A percentile compares a stretch with the other conserved stretches of the same genome.
These are phyloP conservation scores for Hesperophylax magnus DNA, from an alignment of 1,140 invertebrate species.

Conservation along the genomic window DNA sequence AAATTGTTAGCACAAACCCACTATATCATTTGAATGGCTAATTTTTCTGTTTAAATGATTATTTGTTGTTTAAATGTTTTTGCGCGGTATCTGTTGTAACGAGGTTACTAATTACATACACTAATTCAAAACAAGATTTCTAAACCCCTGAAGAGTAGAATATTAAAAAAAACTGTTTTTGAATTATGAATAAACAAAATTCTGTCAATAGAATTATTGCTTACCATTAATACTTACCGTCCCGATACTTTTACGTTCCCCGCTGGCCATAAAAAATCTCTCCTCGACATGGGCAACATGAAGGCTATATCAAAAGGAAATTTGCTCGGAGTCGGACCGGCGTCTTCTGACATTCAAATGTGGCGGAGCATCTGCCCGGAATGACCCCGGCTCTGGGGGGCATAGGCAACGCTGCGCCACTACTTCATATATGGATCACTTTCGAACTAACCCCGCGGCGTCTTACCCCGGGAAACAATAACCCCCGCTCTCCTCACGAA, in stretches of 20 bases:
- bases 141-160: too few species aligned
- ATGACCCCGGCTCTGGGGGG: background rate
- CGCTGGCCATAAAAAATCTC: constrained; percentile 1
- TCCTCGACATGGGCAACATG: constrained; percentile 7
- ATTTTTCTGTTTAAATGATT: too few species aligned
- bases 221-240: background rate
- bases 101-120: too few species aligned
- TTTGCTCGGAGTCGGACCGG: constrained; percentile 13
- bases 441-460: background rate
- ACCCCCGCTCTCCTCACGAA: background rate
- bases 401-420: background rate
- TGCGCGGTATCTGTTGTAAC: too few species aligned
- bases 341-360: constrained; percentile 32
- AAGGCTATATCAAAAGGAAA: constrained; percentile 37
- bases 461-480: constrained; percentile 15
- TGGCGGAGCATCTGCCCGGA: constrained; percentile 31
- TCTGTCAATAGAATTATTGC: constrained; percentile 20
- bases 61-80: too few species aligned
- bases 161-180: too few species aligned
- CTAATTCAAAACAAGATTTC: too few species aligned
- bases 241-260: background rate
- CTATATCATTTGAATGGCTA: too few species aligned
- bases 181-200: background rate
- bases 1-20: too few species aligned
- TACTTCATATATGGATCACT: constrained; percentile 25